Evolutionary conservation across 2,797 vertebrate genomes (phyloP), one percentile per base, ranked within the genome.

Genomic region (Columba guinea): DNA sequence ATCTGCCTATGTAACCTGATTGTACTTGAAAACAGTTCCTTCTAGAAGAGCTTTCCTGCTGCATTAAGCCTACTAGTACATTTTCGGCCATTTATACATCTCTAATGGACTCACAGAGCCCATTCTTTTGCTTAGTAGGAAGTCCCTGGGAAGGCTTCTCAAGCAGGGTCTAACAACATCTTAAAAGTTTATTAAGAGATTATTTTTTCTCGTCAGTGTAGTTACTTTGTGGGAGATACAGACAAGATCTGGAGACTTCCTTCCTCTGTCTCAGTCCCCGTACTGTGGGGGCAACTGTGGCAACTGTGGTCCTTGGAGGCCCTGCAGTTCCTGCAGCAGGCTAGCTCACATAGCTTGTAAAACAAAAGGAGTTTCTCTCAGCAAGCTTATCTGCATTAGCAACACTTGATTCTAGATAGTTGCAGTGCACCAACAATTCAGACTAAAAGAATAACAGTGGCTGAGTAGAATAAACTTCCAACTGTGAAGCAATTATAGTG

Each of bases 401-500:
- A 87, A 51, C 67, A 53, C 90, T 97, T 92, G 91, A 97, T 97
- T 97, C 95, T 79, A 95, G 95, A 92, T 82, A 93, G 96, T 65
- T 95, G 76, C 52, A 70, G 78, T 71, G 92, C 93, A 96, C 88
- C 94, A 97, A 96, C 96, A 96, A 91, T 97, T 96, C 94, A 75
- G 64, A 94, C 87, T 85, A 67, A 96, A 97, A 97, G 97, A 97
- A 94, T 97, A 97, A 97, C 96, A 95, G 96, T 73, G 93, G 95
- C 93, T 86, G 94, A 93, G 94, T 92, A 97, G 96, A 97, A 96
- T 87, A 96, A 96, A 96, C 94, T 94, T 98, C 98, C 97, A 96
- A 96, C 97, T 97, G 98, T 82, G 97, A 98, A 82, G 96, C 97
- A 98, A 98, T 98, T 97, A 97, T 94, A 96, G 88, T 77, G 92